Evolutionary conservation across 2,113 vertebrate species (phyloP).

Genomic region (Stigmatopora nigra): DNA sequence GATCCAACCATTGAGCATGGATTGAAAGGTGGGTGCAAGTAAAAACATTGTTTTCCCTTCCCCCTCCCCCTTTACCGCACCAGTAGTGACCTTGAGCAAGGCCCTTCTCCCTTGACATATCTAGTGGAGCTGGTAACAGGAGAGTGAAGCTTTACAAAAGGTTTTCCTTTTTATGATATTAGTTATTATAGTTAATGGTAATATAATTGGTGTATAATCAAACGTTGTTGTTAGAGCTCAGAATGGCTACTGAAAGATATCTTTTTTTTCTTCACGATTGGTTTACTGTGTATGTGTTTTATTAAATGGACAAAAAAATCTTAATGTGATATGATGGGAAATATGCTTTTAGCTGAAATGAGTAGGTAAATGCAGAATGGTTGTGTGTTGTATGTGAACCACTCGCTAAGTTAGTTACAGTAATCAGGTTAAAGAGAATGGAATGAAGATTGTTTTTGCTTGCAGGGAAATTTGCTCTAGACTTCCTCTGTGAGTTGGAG

Average conservation of each 20-base stretch:
- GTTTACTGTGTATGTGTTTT: background rate
- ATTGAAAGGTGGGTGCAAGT: background rate
- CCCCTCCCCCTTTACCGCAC: constrained; percentile 3
- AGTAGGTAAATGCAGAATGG: constrained; percentile 24
- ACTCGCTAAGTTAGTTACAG: constrained; percentile 64
- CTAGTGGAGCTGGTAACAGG: background rate
- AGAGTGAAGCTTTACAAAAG: background rate
- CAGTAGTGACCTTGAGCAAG: constrained; percentile 1
- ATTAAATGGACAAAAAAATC: background rate
- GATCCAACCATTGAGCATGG: background rate
- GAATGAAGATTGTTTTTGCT: constrained; percentile 47
- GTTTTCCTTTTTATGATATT: background rate
- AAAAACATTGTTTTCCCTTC: background rate
- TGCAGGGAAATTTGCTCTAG: constrained; percentile 40
- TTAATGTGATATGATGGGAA: constrained; percentile 21
- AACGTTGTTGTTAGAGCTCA: constrained; percentile 1
- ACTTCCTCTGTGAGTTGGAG: constrained; percentile 42
- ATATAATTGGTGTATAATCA: constrained; percentile 3
- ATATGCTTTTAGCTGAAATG: constrained; percentile 26
- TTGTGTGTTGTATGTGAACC: constrained; percentile 49
- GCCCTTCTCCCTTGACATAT: background rate
- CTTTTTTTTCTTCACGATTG: background rate
- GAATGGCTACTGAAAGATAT: constrained; percentile 16
- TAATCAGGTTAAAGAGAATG: constrained; percentile 68
- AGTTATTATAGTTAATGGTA: background rate